Percentiles rank a stretch among this genome's conserved stretches.
Evolutionary conservation across 2,888 invertebrate species (phyloP).

Genomic region (Ophraella communa): DNA sequence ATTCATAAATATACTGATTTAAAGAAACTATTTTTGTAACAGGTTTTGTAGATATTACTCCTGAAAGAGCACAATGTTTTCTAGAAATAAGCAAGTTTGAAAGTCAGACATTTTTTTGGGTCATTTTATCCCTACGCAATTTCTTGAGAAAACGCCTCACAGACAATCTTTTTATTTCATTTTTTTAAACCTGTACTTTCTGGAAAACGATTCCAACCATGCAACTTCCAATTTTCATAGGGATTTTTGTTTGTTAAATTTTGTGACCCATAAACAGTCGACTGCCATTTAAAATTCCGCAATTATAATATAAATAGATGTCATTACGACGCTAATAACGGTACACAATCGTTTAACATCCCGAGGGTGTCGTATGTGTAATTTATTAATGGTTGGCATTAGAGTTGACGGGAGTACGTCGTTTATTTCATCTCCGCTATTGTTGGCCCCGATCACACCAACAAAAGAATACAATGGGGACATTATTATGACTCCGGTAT

Average conservation of each 20-base stretch:
- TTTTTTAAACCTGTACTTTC: too few species aligned
- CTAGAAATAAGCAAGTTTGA: too few species aligned
- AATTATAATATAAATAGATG: conserved; percentile 63
- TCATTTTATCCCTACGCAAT: too few species aligned
- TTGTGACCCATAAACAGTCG: conserved; percentile 57
- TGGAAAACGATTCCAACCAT: not conserved
- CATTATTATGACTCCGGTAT: conserved; percentile 47
- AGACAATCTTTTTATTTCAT: too few species aligned
- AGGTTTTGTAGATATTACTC: too few species aligned
- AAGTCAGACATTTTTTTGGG: too few species aligned
- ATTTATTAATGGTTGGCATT: conserved; percentile 61
- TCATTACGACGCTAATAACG: conserved; percentile 61
- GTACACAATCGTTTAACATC: conserved; percentile 60
- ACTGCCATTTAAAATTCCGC: conserved; percentile 58
- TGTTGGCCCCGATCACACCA: conserved; percentile 36
- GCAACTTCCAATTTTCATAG: not conserved
- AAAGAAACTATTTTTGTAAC: too few species aligned
- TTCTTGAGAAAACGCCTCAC: too few species aligned
- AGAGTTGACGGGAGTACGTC: conserved; percentile 51
- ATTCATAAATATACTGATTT: too few species aligned
- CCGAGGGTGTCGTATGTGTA: conserved; percentile 58
- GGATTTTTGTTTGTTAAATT: conserved; percentile 38
- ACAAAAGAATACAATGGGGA: conserved; percentile 54
- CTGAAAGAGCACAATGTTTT: too few species aligned
- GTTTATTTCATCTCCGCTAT: conserved; percentile 54